phyloP scores from a whole-genome alignment of 1,140 invertebrate genomes.

The Leptopilina clavipes region DNA sequence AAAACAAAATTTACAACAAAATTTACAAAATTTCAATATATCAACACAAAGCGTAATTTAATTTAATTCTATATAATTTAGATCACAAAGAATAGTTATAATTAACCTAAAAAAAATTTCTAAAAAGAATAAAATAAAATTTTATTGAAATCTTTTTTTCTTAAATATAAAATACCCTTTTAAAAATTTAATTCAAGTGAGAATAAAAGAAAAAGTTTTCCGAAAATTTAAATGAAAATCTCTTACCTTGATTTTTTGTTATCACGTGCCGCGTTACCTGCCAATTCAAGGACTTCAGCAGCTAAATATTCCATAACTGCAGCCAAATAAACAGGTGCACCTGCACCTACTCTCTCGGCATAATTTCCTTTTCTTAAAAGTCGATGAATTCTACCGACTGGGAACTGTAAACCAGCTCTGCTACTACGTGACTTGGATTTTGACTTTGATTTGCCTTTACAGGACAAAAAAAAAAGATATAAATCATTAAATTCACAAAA shows the following conservation, averaged over 20 bases:
- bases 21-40: too few relatives aligned
- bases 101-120: too few relatives aligned
- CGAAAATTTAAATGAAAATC: not conserved
- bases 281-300: slow-evolving; percentile 71
- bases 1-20: too few relatives aligned
- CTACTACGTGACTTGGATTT: not conserved
- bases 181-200: too few relatives aligned
- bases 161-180: too few relatives aligned
- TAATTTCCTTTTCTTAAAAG: slow-evolving; percentile 42
- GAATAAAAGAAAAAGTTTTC: too few relatives aligned
- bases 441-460: not conserved
- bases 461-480: not conserved
- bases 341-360: slow-evolving; percentile 71
- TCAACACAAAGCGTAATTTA: too few relatives aligned
- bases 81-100: too few relatives aligned
- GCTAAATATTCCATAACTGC: slow-evolving; percentile 70
- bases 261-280: slow-evolving; percentile 41
- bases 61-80: too few relatives aligned
- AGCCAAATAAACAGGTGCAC: slow-evolving; percentile 77
- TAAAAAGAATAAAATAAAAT: too few relatives aligned
- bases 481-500: not conserved
- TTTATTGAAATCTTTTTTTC: too few relatives aligned
- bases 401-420: slow-evolving; percentile 35
- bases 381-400: slow-evolving; percentile 36
- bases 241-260: slow-evolving; percentile 39